Evolutionary conservation across 2,113 vertebrate genomes (phyloP).

Genomic region (Alosa alosa): DNA sequence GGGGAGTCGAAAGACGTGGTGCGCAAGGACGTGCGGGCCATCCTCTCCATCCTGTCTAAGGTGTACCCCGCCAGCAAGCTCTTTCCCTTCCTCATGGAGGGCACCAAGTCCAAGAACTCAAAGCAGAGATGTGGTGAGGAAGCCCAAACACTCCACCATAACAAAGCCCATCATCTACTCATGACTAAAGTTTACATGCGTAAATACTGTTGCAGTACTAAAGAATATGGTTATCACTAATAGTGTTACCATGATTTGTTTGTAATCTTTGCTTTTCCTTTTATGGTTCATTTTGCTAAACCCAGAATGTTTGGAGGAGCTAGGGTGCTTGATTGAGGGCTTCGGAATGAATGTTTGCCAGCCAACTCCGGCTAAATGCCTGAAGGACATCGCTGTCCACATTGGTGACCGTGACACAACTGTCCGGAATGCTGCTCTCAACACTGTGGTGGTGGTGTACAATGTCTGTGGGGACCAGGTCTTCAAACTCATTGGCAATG

Average conservation of each 20-base stretch:
- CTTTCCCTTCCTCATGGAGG: constrained; percentile 96
- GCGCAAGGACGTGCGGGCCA: constrained; percentile 91
- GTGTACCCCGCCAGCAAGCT: constrained; percentile 96
- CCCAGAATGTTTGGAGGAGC: constrained; percentile 95
- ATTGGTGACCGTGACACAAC: constrained; percentile 95
- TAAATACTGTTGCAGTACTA: not conserved
- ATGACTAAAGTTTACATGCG: not conserved
- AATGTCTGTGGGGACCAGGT: constrained; percentile 94
- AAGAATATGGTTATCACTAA: not conserved
- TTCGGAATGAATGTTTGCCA: constrained; percentile 98
- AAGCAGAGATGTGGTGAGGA: constrained; percentile 90
- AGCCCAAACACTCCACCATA: not conserved
- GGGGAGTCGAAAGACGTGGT: constrained; percentile 95
- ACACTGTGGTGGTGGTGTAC: constrained; percentile 93
- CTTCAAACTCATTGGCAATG: constrained; percentile 97
- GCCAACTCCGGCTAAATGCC: constrained; percentile 89
- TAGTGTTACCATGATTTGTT: not conserved
- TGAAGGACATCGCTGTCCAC: constrained; percentile 94
- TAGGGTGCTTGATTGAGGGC: constrained; percentile 90
- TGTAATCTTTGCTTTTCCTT: not conserved
- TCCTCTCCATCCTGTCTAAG: constrained; percentile 89
- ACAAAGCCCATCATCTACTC: not conserved
- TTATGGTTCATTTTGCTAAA: not conserved
- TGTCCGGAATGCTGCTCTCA: constrained; percentile 93
- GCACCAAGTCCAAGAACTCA: constrained; percentile 97